Conservation (phyloP, 2,888 invertebrate species). For the Acleris sparsana region DNA sequence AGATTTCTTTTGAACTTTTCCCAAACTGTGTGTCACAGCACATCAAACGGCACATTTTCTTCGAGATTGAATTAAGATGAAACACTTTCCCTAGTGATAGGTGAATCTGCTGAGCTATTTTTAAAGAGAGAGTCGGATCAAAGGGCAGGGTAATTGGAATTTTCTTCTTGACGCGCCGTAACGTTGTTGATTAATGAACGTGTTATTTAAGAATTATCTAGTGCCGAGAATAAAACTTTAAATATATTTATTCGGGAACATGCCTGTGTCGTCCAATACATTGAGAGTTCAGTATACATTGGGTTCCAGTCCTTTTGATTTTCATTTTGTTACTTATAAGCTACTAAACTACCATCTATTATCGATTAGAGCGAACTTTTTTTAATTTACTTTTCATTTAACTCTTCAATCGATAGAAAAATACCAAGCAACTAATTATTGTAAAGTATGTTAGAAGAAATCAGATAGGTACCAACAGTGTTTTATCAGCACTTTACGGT, state of each 20-base stretch:
- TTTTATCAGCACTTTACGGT: slow-evolving; percentile 24
- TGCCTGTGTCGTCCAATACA: too few relatives aligned
- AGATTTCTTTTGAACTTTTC: slow-evolving; percentile 14
- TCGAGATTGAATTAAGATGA: slow-evolving; percentile 27
- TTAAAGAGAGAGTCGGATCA: slow-evolving; percentile 23
- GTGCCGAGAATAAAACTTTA: too few relatives aligned
- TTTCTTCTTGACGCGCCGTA: slow-evolving; percentile 17
- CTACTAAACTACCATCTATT: too few relatives aligned
- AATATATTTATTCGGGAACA: too few relatives aligned
- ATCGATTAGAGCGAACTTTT: neutral
- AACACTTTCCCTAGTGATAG: slow-evolving; percentile 29
- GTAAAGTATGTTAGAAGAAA: slow-evolving; percentile 7
- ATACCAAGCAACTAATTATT: neutral
- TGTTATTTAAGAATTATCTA: neutral
- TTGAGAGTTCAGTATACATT: too few relatives aligned
- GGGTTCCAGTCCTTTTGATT: too few relatives aligned
- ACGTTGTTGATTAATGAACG: slow-evolving; percentile 21
- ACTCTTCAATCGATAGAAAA: neutral
- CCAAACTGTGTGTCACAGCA: slow-evolving; percentile 16
- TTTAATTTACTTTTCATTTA: neutral
- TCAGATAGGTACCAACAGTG: slow-evolving; percentile 1
- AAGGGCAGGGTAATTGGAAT: slow-evolving; percentile 24
- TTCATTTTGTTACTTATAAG: too few relatives aligned
- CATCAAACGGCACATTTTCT: slow-evolving; percentile 21
- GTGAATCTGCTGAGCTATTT: slow-evolving; percentile 29